phyloP scores from a whole-genome alignment of 2,888 invertebrate species.

The Aphrophora alni region DNA sequence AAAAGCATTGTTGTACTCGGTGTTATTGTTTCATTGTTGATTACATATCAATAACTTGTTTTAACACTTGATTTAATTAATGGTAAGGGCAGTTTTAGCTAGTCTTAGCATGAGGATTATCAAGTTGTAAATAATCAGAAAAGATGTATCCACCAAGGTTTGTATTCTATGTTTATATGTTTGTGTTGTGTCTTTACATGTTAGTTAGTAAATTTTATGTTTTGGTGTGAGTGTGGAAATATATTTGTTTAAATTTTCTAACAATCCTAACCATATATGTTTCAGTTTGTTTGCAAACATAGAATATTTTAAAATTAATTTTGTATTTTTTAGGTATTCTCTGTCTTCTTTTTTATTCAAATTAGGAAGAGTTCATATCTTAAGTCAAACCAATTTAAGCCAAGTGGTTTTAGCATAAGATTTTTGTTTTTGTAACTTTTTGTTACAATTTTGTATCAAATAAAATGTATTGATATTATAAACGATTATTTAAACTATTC shows the following conservation, averaged over 20 bases:
- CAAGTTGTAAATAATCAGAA: not conserved
- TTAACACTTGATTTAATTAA: not conserved
- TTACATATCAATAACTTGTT: not conserved
- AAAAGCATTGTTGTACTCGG: not conserved
- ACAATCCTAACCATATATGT: not conserved
- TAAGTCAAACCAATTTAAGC: not conserved
- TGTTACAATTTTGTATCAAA: no score
- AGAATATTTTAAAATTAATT: not conserved
- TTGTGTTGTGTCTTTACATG: not conserved
- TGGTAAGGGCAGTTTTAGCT: not conserved
- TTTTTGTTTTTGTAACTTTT: no score
- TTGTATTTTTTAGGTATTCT: not conserved
- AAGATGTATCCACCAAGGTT: not conserved
- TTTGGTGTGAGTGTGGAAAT: slow-evolving; percentile 2
- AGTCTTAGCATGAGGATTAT: slow-evolving; percentile 5
- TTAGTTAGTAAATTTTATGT: slow-evolving; percentile 4
- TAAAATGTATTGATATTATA: no score
- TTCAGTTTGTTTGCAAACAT: not conserved
- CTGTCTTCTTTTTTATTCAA: not conserved
- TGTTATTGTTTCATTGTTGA: not conserved
- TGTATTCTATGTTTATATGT: not conserved
- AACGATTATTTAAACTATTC: no score
- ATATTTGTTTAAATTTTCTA: not conserved
- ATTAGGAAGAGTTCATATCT: not conserved
- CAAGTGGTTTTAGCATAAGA: no score